Percentiles rank a stretch among this genome's conserved stretches.
Conservation (phyloP, 2,113 vertebrate genomes). For the Aegithalos caudatus region DNA sequence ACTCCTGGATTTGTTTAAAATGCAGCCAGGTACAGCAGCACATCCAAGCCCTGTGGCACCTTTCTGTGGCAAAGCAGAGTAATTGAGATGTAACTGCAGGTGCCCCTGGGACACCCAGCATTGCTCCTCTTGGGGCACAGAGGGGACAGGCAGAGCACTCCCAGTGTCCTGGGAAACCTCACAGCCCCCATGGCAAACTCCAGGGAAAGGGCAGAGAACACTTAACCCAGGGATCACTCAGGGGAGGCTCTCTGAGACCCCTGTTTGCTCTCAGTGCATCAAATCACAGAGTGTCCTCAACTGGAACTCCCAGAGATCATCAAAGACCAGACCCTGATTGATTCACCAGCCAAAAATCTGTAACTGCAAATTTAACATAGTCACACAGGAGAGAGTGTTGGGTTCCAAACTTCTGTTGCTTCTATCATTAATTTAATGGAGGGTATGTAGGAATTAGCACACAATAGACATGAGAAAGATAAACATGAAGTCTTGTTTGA, state of each 20-base stretch:
- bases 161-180: not conserved
- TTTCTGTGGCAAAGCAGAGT: not conserved
- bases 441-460: not conserved
- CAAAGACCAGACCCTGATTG: not conserved
- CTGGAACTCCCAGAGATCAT: not conserved
- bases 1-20: fast-evolving
- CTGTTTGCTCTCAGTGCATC: fast-evolving
- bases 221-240: not conserved
- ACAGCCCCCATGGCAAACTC: not conserved
- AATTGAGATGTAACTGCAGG: not conserved
- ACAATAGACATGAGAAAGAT: not conserved
- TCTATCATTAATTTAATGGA: not conserved
- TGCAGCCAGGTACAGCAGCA: not conserved
- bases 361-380: not conserved
- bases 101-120: not conserved
- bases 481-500: not conserved
- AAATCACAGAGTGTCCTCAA: not conserved
- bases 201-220: not conserved
- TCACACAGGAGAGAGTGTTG: not conserved
- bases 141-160: not conserved
- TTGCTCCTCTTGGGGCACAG: fast-evolving
- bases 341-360: not conserved
- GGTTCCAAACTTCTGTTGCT: not conserved
- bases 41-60: not conserved
- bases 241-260: not conserved